Percentiles rank a stretch among this genome's conserved stretches.
Evolutionary conservation across 2,797 vertebrate species (phyloP).

Genomic region (Synaphobranchus kaupii): DNA sequence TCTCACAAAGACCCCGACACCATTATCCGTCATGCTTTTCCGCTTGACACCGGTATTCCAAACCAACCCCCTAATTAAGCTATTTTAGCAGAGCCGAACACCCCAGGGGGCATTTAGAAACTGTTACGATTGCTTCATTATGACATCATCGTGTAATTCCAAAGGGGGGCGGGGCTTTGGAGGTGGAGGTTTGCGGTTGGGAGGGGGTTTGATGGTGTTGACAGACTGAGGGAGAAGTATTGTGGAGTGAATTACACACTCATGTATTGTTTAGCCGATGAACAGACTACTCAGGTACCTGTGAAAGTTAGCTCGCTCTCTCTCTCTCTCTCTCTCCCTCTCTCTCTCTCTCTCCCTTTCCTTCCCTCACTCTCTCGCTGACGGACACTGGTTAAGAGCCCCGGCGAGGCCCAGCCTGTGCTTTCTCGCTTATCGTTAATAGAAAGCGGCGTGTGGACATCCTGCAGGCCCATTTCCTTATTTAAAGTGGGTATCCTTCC

Average conservation of each 20-base stretch:
- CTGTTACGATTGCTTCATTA: conserved; percentile 25
- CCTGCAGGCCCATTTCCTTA: conserved; percentile 94
- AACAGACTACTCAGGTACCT: conserved; percentile 57
- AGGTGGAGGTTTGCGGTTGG: no score
- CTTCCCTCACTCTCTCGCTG: neutral
- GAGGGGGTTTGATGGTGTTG: neutral
- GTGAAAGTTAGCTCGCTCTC: conserved; percentile 45
- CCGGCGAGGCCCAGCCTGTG: conserved; percentile 51
- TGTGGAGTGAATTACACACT: conserved; percentile 16
- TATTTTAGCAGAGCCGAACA: conserved; percentile 31
- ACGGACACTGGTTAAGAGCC: neutral
- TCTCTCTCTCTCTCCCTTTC: neutral
- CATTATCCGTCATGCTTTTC: conserved; percentile 36
- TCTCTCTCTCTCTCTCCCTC: neutral
- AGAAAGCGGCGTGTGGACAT: conserved; percentile 86
- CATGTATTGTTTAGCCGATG: conserved; percentile 32
- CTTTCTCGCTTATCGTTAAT: conserved; percentile 75
- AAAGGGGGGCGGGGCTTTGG: neutral
- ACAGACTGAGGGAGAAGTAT: neutral
- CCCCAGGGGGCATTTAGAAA: conserved; percentile 29
- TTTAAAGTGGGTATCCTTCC: conserved; percentile 93
- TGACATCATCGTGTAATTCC: conserved; percentile 19
- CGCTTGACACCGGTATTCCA: conserved; percentile 24
- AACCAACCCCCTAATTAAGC: conserved; percentile 16
- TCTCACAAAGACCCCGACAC: neutral